A percentile compares a stretch with the other conserved stretches of the same genome.
Evolutionary conservation across 2,888 invertebrate genomes (phyloP).

Genomic region (Lysandra bellargus): DNA sequence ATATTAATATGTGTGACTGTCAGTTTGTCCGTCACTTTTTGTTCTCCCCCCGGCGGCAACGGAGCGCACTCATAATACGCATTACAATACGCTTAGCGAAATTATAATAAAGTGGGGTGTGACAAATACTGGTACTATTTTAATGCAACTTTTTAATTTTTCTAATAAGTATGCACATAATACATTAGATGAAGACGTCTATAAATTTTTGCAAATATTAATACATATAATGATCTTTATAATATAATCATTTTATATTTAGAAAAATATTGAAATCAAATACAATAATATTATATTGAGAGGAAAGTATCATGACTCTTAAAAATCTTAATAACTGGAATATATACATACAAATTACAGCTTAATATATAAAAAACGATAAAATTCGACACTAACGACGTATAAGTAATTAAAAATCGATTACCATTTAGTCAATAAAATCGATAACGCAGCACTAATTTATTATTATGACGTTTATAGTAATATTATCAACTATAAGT

Average conservation of each 20-base stretch:
- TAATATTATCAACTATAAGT: neutral
- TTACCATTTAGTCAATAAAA: neutral
- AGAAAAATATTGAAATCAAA: neutral
- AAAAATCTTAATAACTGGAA: neutral
- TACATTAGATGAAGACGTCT: neutral
- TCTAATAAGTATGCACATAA: neutral
- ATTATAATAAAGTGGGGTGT: slow-evolving; percentile 14
- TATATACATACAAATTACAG: slow-evolving; percentile 11
- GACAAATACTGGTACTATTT: slow-evolving; percentile 20
- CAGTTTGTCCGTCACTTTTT: slow-evolving; percentile 47
- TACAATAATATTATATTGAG: neutral
- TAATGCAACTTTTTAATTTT: slow-evolving; percentile 17
- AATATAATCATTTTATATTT: neutral
- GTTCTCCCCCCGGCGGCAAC: slow-evolving; percentile 41
- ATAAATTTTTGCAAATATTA: neutral
- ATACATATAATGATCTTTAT: too few relatives aligned
- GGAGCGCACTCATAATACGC: slow-evolving; percentile 23
- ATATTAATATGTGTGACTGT: slow-evolving; percentile 58
- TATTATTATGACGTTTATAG: neutral
- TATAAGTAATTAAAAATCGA: slow-evolving; percentile 12
- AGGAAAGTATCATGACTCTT: neutral
- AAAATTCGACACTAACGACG: neutral
- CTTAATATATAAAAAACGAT: slow-evolving; percentile 14
- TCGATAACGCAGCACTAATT: neutral
- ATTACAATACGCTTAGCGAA: slow-evolving; percentile 25